These are phyloP conservation scores for Probaryconus sp. DNA, from an alignment of 1,140 invertebrate genomes.

Conservation along the genomic window DNA sequence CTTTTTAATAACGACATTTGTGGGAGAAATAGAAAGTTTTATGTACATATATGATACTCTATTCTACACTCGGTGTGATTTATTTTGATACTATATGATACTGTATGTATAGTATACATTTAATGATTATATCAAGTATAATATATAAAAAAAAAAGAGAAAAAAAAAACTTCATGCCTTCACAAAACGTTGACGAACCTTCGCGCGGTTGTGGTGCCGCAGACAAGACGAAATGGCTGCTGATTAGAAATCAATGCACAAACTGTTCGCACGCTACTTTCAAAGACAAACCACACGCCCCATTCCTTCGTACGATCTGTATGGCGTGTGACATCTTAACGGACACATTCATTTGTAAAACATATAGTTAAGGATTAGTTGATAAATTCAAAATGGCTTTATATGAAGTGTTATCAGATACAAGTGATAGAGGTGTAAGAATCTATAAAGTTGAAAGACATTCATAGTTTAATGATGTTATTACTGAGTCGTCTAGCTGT, in stretches of 20 bases:
- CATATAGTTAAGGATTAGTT: slow-evolving; percentile 49
- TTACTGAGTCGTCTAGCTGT: slow-evolving; percentile 52
- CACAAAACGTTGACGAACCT: slow-evolving; percentile 72
- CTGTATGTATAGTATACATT: slow-evolving; percentile 70
- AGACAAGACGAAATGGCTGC: slow-evolving; percentile 36
- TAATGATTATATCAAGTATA: slow-evolving; percentile 69
- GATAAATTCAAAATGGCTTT: slow-evolving; percentile 52
- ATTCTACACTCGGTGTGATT: slow-evolving; percentile 76
- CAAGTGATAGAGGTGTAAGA: slow-evolving; percentile 46
- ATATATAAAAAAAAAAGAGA: too few species aligned
- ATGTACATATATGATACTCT: slow-evolving; percentile 75
- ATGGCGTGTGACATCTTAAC: too few species aligned
- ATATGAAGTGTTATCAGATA: slow-evolving; percentile 54
- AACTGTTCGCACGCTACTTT: slow-evolving; percentile 10
- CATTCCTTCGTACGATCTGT: slow-evolving; percentile 37
- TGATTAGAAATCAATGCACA: slow-evolving; percentile 11
- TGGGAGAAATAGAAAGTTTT: slow-evolving; percentile 66
- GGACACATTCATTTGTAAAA: slow-evolving; percentile 28
- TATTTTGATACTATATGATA: slow-evolving; percentile 76
- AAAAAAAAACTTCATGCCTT: slow-evolving; percentile 74
- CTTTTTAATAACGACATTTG: slow-evolving; percentile 64
- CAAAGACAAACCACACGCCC: not conserved
- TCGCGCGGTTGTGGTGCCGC: slow-evolving; percentile 70
- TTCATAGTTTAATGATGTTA: slow-evolving; percentile 60
- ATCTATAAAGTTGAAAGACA: slow-evolving; percentile 59